Base-by-base conservation (phyloP, 2,888 invertebrate genomes). In the Nephrotoma flavescens region DNA sequence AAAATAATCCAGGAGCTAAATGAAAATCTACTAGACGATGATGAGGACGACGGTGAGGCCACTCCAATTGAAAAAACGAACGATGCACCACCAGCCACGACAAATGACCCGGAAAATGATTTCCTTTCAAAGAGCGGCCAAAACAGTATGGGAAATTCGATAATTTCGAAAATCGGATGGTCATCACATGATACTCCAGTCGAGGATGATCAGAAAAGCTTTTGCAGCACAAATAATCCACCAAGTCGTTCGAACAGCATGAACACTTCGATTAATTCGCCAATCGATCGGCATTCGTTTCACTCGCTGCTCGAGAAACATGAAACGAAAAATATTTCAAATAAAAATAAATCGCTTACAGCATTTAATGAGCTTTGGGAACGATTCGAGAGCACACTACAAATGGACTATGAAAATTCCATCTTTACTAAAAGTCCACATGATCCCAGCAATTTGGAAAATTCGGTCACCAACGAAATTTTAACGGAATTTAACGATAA, bases 361-460 rank as follows among this genome's bases (percentile, higher is more conserved):
- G 94, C 95, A 90, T 91, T 95, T 87, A 92, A 94, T 87, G 95
- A 96, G 88, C 94, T 96, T 87, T 93, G 93, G 92, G 90, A 91
- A 87, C 90, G 90, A 87, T 92, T 92, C 88, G 91, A 92, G 87
- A 88, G 87, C 86, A 89, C 45, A 31, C 41, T 86, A 45, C 44
- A 44, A 86, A 31, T 45, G 19, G 45, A 86, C 19, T 42, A 42
- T 42, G 84, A 84, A 12, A 41, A 84, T 84, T 42, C 41, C 12
- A 42, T 42, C 3, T 42, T 42, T 15, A 84, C n/a, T 84, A 84
- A 84, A 84, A 84, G 84, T 4, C 42, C 41, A 31, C 31, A 52
- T 44, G 86, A 86, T 86, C 42, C 15, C 15, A n/a, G 15, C 9
- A 44, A 7, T 6, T 15, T 84, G 42, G 84, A 84, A 1, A 42